Evolutionary conservation across 1,140 invertebrate species (phyloP).

Genomic region (Orius insidiosus): DNA sequence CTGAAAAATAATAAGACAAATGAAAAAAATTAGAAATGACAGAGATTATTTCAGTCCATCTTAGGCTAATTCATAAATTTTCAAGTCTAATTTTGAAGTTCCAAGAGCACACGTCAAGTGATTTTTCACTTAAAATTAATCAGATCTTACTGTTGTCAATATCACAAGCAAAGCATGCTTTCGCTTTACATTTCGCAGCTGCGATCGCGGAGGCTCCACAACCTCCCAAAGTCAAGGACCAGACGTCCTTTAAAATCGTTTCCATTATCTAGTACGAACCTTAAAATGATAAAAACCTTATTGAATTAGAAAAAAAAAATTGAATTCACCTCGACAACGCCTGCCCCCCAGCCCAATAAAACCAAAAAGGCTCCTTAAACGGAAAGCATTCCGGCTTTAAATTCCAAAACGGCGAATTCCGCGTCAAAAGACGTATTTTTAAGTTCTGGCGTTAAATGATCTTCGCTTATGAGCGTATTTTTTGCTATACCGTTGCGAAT

Average conservation of each 20-base stretch:
- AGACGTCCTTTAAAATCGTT: not conserved
- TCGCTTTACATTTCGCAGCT: not conserved
- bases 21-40: too few species aligned
- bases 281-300: not conserved
- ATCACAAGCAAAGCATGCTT: not conserved
- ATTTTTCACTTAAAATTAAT: too few species aligned
- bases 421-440: too few species aligned
- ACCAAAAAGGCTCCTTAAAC: conserved; percentile 5
- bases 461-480: too few species aligned
- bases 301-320: not conserved
- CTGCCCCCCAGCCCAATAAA: conserved; percentile 9
- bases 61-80: too few species aligned
- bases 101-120: not conserved
- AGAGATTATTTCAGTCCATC: too few species aligned
- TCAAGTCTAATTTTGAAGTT: not conserved
- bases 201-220: conserved; percentile 4
- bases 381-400: not conserved
- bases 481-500: too few species aligned
- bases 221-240: conserved; percentile 3
- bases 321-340: not conserved
- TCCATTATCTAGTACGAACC: conserved; percentile 1
- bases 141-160: not conserved
- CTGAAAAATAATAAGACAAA: too few species aligned
- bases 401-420: not conserved
- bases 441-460: too few species aligned